Evolutionary conservation across 2,888 invertebrate species (phyloP).

Genomic region (Nomada hirtipes): DNA sequence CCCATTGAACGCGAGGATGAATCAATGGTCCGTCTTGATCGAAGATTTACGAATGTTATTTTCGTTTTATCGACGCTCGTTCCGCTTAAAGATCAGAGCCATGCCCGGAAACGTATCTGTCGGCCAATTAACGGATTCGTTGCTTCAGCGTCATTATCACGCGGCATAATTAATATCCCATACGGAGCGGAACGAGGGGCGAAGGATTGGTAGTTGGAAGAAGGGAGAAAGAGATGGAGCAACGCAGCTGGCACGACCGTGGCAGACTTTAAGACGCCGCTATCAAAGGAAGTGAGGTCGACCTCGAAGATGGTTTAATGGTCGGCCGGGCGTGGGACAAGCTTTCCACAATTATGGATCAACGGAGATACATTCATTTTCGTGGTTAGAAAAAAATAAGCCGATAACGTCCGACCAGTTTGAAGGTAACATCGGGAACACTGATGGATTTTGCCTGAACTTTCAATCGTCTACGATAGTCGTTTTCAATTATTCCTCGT

Average conservation of each 20-base stretch:
- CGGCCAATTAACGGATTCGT: conserved; percentile 73
- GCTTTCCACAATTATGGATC: conserved; percentile 63
- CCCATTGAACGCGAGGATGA: conserved; percentile 24
- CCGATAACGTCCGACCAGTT: conserved; percentile 3
- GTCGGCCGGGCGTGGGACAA: conserved; percentile 74
- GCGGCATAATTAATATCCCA: conserved; percentile 80
- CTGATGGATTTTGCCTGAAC: neutral
- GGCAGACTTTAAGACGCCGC: conserved; percentile 80
- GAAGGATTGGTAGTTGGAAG: conserved; percentile 40
- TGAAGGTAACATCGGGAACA: conserved; percentile 12
- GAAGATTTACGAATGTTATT: conserved; percentile 61
- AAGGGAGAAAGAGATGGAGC: conserved; percentile 41
- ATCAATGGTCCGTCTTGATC: conserved; percentile 40
- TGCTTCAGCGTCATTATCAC: conserved; percentile 66
- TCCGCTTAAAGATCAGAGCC: conserved; percentile 45
- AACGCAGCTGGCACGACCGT: conserved; percentile 69
- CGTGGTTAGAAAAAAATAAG: neutral
- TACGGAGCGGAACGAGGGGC: conserved; percentile 63
- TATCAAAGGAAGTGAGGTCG: conserved; percentile 84
- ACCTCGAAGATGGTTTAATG: conserved; percentile 76
- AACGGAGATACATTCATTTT: conserved; percentile 31
- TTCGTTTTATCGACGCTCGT: conserved; percentile 60
- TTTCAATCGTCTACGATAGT: neutral
- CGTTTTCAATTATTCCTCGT: conserved; percentile 5
- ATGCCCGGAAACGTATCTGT: conserved; percentile 59